Evolutionary conservation across 1,140 invertebrate genomes (phyloP), one percentile per base, ranked within the genome.

Genomic region (Sesamia nonagrioides): DNA sequence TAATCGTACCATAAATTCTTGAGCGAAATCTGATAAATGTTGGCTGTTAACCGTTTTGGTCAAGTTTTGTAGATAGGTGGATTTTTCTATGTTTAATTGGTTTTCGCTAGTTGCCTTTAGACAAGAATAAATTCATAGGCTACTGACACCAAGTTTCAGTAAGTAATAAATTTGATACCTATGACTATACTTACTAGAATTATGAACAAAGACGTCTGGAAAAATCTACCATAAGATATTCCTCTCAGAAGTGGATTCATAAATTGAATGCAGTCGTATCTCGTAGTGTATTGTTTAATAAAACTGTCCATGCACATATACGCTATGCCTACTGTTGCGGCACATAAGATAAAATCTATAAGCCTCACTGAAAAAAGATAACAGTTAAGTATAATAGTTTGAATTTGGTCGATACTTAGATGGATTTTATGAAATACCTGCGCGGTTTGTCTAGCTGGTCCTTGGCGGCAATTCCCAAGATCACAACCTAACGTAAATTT

Each of bases 271-370:
- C 83, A 88, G 63, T 92, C 90, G 15, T 90, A 63, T 81, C 82
- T 88, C 73, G 84, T 84, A 27, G 91, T 89, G 42, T 91, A 93
- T 56, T 89, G 88, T 60, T 89, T 93, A 75, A 92, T 91, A 77
- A 93, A 93, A 56, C 89, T 84, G 72, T 93, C 92, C 91, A 90
- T 92, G 37, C 85, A 90, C 90, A 93, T 90, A 61, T 89, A 90
- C 6, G 81, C 68, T 79, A 90, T 83, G 5, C 89, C 89, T 40
- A 89, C 33, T 11, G 78, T 83, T 48, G 86, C 11, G 82, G 86
- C 82, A 7, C 78, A 27, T 5, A 87, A n/a, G 21, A 88, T 74
- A 35, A 88, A 91, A 52, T 86, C 81, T 11, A 85, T 54, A 56
- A 91, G 37, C 35, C 79, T 84, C 18, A 88, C 89, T 91, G 87